Percentiles rank a stretch among this genome's conserved stretches.
These are phyloP conservation scores for Lithophane ornitopus DNA, from an alignment of 2,888 invertebrate genomes.

Conservation along the genomic window DNA sequence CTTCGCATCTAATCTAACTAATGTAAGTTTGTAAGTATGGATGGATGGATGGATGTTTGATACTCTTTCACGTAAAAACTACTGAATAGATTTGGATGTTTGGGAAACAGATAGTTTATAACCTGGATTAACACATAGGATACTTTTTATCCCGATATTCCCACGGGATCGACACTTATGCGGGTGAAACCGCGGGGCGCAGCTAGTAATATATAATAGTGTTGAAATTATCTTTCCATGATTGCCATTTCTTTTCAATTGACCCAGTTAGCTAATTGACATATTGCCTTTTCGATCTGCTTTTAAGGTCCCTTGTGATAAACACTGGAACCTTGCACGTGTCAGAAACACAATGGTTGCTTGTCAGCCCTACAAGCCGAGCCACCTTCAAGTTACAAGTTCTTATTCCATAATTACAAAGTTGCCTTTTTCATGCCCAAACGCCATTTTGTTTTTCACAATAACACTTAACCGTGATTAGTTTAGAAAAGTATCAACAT, in stretches of 20 bases:
- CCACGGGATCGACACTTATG: no score
- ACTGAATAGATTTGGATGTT: no score
- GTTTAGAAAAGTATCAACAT: constrained; percentile 35
- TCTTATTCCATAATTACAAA: constrained; percentile 63
- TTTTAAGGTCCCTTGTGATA: constrained; percentile 25
- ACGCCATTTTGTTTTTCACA: constrained; percentile 54
- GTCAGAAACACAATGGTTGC: constrained; percentile 37
- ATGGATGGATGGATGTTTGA: no score
- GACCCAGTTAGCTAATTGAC: constrained; percentile 22
- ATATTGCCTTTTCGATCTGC: constrained; percentile 19
- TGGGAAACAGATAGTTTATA: no score
- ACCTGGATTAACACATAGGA: no score
- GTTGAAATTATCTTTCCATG: not conserved
- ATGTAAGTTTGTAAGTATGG: no score
- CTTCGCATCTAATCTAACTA: no score
- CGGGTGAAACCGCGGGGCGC: no score
- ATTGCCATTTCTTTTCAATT: constrained; percentile 22
- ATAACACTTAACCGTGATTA: constrained; percentile 60
- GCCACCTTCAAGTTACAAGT: constrained; percentile 55
- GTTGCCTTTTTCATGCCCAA: constrained; percentile 49
- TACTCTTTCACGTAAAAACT: no score
- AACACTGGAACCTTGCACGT: constrained; percentile 39
- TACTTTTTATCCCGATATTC: no score
- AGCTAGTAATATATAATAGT: not conserved
- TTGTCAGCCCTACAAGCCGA: constrained; percentile 42